Base-by-base conservation (phyloP, 2,113 vertebrate species). In the Felis catus region DNA sequence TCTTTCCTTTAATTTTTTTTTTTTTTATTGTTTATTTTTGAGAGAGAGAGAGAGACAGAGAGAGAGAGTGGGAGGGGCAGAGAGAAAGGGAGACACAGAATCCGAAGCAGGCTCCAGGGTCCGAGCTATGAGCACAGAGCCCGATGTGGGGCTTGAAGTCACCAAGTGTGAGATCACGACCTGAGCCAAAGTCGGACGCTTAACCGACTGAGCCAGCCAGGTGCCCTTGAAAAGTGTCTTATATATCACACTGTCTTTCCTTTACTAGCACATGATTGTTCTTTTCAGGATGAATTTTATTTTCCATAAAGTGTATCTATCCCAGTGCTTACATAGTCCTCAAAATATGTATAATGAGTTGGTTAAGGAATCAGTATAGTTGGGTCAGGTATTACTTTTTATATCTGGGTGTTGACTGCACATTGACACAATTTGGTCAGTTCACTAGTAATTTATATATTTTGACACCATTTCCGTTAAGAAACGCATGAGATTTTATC, bases 311-410 rank as follows among this genome's bases (percentile, higher is more conserved):
- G 18, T 71, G 33, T 48, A 55, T 1, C 0, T 23, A 4, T 85
- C 18, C 33, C 14, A 92, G 10, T 55, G 85, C 86, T 97, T 82
- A 61, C 96, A 94, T 97, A 97, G 95, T 98, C 95, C 96, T 98
- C 95, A 98, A 84, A 92, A 98, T 95, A 76, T 33, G 29, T 70
- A 18, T n/a, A 79, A 8, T 51, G 51, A 66, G 3, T 68, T 93
- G 13, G 36, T 36, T 81, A 80, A 84, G 86, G 66, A 71, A 27
- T 19, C 16, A 25, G 53, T 48, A 39, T 58, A 71, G 7, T 23
- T 88, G 6, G 18, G 8, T 65, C 48, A 53, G 14, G 0, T 48
- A 5, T 79, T 82, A 39, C 19, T 70, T 88, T 86, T 74, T n/a
- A 45, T 7, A 51, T 23, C 39, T 61, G 19, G 27, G 63, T 84